Evolutionary conservation across 2,113 vertebrate genomes (phyloP).

Genomic region (Jacana jacana): DNA sequence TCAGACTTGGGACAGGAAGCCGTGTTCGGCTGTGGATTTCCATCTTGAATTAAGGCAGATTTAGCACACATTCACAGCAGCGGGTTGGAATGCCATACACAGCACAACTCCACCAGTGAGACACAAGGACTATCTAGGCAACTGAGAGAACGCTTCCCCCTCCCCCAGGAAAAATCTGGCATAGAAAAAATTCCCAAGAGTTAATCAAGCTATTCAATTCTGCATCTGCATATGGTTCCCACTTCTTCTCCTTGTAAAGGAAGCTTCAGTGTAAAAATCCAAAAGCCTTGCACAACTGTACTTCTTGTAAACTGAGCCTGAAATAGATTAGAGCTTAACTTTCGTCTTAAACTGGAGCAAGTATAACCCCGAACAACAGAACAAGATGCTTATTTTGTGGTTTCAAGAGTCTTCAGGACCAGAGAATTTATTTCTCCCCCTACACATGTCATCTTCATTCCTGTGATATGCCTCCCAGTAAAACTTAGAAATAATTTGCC

Average conservation of each 20-base stretch:
- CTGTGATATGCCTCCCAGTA: not conserved
- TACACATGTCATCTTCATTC: not conserved
- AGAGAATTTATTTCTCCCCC: not conserved
- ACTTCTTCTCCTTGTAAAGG: not conserved
- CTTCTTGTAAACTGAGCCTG: not conserved
- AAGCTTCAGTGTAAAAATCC: not conserved
- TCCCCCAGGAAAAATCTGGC: not conserved
- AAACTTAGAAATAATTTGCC: not conserved
- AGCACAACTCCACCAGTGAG: not conserved
- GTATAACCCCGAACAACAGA: not conserved
- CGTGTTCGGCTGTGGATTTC: not conserved
- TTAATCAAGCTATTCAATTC: not conserved
- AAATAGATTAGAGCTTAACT: not conserved
- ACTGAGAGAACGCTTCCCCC: not conserved
- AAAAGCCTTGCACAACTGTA: not conserved
- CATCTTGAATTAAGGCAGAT: not conserved
- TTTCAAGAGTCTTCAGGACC: not conserved
- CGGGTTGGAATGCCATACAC: conserved; percentile 11
- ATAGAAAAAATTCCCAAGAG: not conserved
- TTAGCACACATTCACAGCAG: not conserved
- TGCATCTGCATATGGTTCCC: not conserved
- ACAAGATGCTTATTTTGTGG: not conserved
- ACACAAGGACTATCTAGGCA: not conserved
- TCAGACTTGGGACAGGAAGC: not conserved
- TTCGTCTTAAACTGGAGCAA: not conserved